Evolutionary conservation across 2,888 invertebrate genomes (phyloP).

Genomic region (Julus scanicus): DNA sequence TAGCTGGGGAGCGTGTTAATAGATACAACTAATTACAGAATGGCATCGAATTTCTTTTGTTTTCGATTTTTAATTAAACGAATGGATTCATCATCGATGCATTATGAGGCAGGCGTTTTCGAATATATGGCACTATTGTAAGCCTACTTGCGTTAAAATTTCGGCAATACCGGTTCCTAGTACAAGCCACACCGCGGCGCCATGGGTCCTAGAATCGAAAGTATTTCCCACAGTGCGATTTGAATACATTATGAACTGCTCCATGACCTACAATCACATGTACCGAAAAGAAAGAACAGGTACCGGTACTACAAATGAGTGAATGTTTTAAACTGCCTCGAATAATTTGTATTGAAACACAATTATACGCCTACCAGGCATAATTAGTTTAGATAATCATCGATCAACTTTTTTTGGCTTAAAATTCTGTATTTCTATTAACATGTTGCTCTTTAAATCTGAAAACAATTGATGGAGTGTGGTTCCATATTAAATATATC

Average conservation of each 20-base stretch:
- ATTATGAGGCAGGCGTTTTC: too few species aligned
- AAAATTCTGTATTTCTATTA: background rate
- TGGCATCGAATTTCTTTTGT: background rate
- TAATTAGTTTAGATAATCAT: slow-evolving; percentile 12
- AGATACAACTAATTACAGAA: background rate
- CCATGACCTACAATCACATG: slow-evolving; percentile 17
- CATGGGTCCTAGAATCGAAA: slow-evolving; percentile 8
- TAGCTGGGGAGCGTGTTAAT: too few species aligned
- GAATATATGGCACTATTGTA: too few species aligned
- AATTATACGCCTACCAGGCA: background rate
- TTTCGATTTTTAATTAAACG: background rate
- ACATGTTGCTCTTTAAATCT: too few species aligned
- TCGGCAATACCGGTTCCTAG: background rate
- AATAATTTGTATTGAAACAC: slow-evolving; percentile 6
- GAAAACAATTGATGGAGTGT: too few species aligned
- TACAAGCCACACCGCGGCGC: slow-evolving; percentile 8
- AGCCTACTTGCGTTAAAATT: background rate
- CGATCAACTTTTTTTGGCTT: background rate
- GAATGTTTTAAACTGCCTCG: background rate
- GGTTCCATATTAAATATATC: too few species aligned
- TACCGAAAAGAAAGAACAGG: background rate
- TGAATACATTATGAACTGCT: background rate
- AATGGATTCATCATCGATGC: background rate
- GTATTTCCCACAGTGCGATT: background rate
- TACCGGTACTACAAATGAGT: slow-evolving; percentile 33